Base-by-base conservation (phyloP, 2,888 invertebrate species). In the Nymphalis c-album region DNA sequence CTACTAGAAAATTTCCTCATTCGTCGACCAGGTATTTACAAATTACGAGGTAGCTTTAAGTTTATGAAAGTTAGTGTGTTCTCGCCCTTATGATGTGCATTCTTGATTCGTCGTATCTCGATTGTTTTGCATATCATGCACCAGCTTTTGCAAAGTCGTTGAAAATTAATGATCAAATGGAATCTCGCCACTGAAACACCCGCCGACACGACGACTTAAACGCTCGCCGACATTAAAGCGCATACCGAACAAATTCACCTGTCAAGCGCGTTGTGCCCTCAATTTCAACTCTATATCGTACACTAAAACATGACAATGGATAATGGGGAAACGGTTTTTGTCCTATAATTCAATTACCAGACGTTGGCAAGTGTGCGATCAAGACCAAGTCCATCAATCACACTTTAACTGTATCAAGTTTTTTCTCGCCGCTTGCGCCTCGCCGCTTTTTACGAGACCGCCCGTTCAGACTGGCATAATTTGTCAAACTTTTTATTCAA, bases 361-460 rank as follows among this genome's bases (percentile, higher is more conserved):
- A 84, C 83, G 83, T 84, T 83, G 83, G 78, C 79, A 78, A 83
- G 85, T 82, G 80, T 77, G 85, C 81, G 80, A 81, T 80, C 83
- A 78, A 75, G 73, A 71, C 71, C 75, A 71, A 75, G 76, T 80
- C 80, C 88, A 91, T 91, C 88, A 91, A 91, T 91, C 91, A 91
- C 85, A 88, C 81, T 90, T 91, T 88, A 91, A 90, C 86, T 90
- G 88, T 91, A 90, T 86, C 89, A 85, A 80, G 86, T 84, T 89
- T 89, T 85, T 84, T 77, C 73, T 76, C 73, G 70, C 71, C 74
- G 77, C 81, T 82, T 83, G 77, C 79, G 74, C 79, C 82, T 74
- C 80, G 77, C 78, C 80, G 77, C 78, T 83, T 83, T 84, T 82
- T 77, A 80, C 80, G 76, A 82, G 76, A 80, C 86, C 86, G 85